A percentile compares a stretch with the other conserved stretches of the same genome.
Evolutionary conservation across 2,888 invertebrate species (phyloP).

Genomic region (Hecatera dysodea): DNA sequence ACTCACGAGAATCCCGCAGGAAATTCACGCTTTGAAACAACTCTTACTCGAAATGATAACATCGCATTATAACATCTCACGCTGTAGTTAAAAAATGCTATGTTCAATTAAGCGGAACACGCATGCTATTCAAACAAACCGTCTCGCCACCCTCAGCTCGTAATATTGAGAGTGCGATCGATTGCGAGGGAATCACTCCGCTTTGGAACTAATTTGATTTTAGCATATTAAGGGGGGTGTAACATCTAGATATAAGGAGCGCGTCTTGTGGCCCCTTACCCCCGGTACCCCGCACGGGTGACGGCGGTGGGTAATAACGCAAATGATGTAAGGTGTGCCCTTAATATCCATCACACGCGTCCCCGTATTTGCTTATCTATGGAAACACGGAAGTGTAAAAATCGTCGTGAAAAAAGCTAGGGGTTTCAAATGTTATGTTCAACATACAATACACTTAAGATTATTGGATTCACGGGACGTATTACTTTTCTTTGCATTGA

Average conservation of each 20-base stretch:
- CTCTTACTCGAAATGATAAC: constrained; percentile 76
- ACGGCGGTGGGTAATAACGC: constrained; percentile 85
- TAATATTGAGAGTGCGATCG: constrained; percentile 87
- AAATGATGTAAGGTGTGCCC: constrained; percentile 91
- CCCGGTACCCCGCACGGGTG: constrained; percentile 60
- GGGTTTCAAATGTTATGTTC: constrained; percentile 79
- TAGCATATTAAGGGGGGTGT: constrained; percentile 90
- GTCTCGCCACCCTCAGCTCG: constrained; percentile 75
- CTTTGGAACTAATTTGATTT: constrained; percentile 90
- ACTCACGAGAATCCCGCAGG: constrained; percentile 85
- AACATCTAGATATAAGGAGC: constrained; percentile 89
- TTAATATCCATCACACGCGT: constrained; percentile 91
- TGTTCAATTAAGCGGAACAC: constrained; percentile 75
- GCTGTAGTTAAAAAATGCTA: constrained; percentile 65
- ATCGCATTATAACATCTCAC: constrained; percentile 71
- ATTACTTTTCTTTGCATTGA: constrained; percentile 56
- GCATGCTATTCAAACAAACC: constrained; percentile 78
- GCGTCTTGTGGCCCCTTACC: constrained; percentile 84
- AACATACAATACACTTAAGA: constrained; percentile 83
- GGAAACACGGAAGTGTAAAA: constrained; percentile 90
- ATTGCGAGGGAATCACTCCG: constrained; percentile 88
- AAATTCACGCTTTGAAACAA: constrained; percentile 87
- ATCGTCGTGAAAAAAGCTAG: constrained; percentile 84
- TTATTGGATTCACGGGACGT: constrained; percentile 77
- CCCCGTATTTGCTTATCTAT: constrained; percentile 91